Evolutionary conservation across 2,797 vertebrate genomes (phyloP), one percentile per base, ranked within the genome.

Genomic region (Enteromius argenteus): DNA sequence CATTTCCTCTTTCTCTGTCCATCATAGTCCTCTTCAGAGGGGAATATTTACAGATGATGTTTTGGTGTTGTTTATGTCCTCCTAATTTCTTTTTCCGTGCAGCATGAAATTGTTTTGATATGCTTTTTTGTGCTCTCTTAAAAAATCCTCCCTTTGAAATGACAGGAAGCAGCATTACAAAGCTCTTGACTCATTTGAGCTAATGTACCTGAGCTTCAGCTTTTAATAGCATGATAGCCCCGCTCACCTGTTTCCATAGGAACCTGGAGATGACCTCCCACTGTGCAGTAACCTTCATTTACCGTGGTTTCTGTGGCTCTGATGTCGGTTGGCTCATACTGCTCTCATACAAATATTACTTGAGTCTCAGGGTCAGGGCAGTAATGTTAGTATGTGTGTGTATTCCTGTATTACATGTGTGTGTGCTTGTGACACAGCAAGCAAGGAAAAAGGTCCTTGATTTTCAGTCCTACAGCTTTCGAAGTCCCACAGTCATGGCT

Each of bases 101-200:
- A 27, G 7, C 3, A 27, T 68, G 30, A 79, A 53, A 68, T 72
- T 19, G 15, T 78, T 80, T 80, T n/a, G 17, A 27, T 46, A 42
- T 51, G 69, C 23, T 62, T 39, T 74, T 82, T 39, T 30, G 19
- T 51, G 5, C 11, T 1, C 73, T 14, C 42, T 46, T 5, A 82
- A 74, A 62, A 21, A 21, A 42, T 37, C 15, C 14, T 37, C n/a
- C 21, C 4, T 23, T 67, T 76, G 11, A 42, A 67, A 68, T 56
- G 14, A 39, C 46, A 56, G 58, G 32, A 75, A 66, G n/a, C 60
- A 66, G 5, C 32, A 68, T 56, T 64, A n/a, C 32, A 49, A 66
- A 82, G 58, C 80, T 68, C 46, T 83, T 68, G 81, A 58, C 73
- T 76, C 60, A 68, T 83, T 76, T 58, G 44, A 69, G 66, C 82